Conservation (phyloP, 2,113 vertebrate genomes). For the Craseonycteris thonglongyai region DNA sequence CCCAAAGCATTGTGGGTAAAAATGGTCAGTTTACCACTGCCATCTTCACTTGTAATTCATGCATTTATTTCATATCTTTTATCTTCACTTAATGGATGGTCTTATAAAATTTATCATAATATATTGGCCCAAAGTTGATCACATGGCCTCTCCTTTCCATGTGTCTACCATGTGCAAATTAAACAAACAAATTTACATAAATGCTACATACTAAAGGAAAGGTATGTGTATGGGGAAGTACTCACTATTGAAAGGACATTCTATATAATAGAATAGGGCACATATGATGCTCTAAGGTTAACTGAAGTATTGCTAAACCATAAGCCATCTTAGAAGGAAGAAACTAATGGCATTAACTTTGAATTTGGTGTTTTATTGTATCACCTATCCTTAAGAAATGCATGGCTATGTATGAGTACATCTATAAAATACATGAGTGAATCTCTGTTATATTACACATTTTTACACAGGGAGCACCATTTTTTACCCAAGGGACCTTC, state of each 20-base stretch:
- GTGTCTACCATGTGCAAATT: background rate
- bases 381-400: background rate
- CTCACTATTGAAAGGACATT: background rate
- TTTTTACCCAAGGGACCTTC: background rate
- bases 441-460: background rate
- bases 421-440: background rate
- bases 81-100: background rate
- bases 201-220: background rate
- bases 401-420: background rate
- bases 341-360: background rate
- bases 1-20: background rate
- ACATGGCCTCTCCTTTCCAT: background rate
- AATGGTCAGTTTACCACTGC: background rate
- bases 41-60: background rate
- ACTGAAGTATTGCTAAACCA: background rate
- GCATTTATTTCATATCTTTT: background rate
- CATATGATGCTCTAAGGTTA: background rate
- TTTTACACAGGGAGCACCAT: background rate
- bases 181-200: background rate
- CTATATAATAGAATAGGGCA: background rate
- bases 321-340: background rate
- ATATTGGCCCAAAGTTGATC: background rate
- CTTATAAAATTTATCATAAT: background rate
- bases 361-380: background rate
- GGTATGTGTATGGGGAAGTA: background rate